Percentiles rank a stretch among this genome's conserved stretches.
Conservation (phyloP, 1,140 invertebrate genomes). For the Drosophila repleta region DNA sequence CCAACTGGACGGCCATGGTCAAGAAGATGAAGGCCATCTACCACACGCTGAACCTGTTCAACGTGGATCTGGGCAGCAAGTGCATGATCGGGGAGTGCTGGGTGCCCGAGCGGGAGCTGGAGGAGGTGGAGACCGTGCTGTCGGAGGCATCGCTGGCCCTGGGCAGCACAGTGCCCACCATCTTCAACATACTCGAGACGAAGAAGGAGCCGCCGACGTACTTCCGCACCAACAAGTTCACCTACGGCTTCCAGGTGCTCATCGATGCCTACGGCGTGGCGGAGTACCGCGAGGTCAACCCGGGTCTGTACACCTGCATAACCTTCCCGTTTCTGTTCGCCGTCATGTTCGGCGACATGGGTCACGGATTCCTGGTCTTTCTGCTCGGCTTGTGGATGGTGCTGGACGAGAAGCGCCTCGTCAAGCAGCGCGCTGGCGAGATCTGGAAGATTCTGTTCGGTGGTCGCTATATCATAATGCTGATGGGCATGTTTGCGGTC, state of each 20-base stretch:
- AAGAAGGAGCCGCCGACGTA: conserved; percentile 91
- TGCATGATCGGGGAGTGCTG: conserved; percentile 98
- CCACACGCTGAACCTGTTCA: conserved; percentile 94
- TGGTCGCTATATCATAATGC: conserved; percentile 97
- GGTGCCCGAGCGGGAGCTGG: conserved; percentile 94
- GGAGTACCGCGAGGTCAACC: conserved; percentile 90
- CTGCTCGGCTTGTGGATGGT: conserved; percentile 87
- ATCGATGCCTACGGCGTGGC: conserved; percentile 94
- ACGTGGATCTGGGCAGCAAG: conserved; percentile 94
- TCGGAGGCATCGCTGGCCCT: conserved; percentile 94
- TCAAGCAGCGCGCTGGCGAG: conserved; percentile 89
- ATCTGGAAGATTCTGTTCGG: conserved; percentile 99
- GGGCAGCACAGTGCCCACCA: conserved; percentile 95
- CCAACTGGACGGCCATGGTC: conserved; percentile 95
- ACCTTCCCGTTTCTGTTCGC: conserved; percentile 91
- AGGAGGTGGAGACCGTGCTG: conserved; percentile 94
- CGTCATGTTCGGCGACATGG: conserved; percentile 91
- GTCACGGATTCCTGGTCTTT: conserved; percentile 89
- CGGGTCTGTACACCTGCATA: conserved; percentile 89
- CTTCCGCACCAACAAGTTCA: conserved; percentile 92
- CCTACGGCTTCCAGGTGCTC: conserved; percentile 91
- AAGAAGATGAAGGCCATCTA: conserved; percentile 95
- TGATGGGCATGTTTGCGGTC: conserved; percentile 98
- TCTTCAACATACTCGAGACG: conserved; percentile 92
- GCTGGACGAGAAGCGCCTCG: conserved; percentile 88